Evolutionary conservation across 2,888 invertebrate species (phyloP).

Genomic region (Caenorhabditis imperialis): DNA sequence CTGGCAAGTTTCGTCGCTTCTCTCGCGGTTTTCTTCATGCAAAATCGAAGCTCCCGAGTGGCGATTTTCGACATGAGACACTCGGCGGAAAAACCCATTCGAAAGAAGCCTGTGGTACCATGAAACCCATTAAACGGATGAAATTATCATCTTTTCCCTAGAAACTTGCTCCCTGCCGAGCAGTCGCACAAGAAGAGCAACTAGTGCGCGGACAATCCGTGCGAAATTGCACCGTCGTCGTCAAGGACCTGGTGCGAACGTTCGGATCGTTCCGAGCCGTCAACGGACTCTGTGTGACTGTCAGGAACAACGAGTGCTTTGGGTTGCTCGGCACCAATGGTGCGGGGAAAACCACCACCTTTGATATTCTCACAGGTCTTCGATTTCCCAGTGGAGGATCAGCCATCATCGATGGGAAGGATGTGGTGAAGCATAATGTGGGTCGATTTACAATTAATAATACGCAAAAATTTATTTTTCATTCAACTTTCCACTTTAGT

Average conservation of each 20-base stretch:
- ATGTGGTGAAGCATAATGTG: conserved; percentile 50
- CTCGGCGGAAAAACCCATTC: conserved; percentile 18
- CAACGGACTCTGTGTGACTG: conserved; percentile 61
- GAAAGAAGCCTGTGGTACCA: conserved; percentile 25
- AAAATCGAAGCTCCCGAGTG: conserved; percentile 19
- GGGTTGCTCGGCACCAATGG: conserved; percentile 70
- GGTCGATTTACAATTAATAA: neutral
- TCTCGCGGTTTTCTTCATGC: conserved; percentile 10
- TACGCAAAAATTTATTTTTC: no score
- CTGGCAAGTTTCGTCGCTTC: conserved; percentile 1
- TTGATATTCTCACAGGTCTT: conserved; percentile 71
- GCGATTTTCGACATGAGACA: conserved; percentile 1
- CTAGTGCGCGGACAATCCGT: no score
- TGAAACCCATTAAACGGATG: no score
- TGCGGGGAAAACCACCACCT: conserved; percentile 75
- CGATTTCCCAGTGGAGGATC: conserved; percentile 56
- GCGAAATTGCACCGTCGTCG: conserved; percentile 1
- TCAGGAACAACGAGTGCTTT: conserved; percentile 70
- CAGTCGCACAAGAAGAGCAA: neutral
- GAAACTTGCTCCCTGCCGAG: conserved; percentile 14
- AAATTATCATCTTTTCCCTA: neutral
- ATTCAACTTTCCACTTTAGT: no score
- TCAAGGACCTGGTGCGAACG: conserved; percentile 28
- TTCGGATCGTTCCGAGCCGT: conserved; percentile 65
- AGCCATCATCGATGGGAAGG: conserved; percentile 60